Conservation (phyloP, 2,888 invertebrate species). For the Drosophila cyrtoloma region DNA sequence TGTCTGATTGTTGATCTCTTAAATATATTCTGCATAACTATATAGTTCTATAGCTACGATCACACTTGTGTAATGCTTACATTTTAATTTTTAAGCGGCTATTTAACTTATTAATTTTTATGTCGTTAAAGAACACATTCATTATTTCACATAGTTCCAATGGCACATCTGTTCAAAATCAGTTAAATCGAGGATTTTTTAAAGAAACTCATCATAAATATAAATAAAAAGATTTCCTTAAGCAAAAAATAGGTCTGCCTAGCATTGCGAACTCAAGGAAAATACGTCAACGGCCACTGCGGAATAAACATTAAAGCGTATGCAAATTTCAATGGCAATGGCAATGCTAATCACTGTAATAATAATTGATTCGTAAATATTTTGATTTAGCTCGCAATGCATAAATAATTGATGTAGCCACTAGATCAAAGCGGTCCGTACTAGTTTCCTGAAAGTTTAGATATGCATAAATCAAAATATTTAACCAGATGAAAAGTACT, state of each 20-base stretch:
- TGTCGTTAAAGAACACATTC: neutral
- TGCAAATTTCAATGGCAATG: conserved; percentile 53
- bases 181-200: neutral
- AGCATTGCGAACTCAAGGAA: conserved; percentile 11
- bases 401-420: conserved; percentile 50
- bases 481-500: conserved; percentile 9
- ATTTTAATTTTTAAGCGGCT: neutral
- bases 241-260: neutral
- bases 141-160: neutral
- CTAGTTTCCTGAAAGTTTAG: conserved; percentile 25
- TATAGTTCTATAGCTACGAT: neutral
- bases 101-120: neutral
- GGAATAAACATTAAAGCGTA: conserved; percentile 46
- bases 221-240: conserved; percentile 2
- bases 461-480: conserved; percentile 30
- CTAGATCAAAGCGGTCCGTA: conserved; percentile 18
- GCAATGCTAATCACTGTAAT: conserved; percentile 62
- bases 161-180: neutral
- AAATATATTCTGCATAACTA: neutral
- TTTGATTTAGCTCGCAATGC: conserved; percentile 66
- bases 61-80: neutral
- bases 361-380: conserved; percentile 80
- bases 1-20: neutral
- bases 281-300: conserved; percentile 34
- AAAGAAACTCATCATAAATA: conserved; percentile 7